Evolutionary conservation across 1,140 invertebrate genomes (phyloP).

Genomic region (Drosophila santomea): DNA sequence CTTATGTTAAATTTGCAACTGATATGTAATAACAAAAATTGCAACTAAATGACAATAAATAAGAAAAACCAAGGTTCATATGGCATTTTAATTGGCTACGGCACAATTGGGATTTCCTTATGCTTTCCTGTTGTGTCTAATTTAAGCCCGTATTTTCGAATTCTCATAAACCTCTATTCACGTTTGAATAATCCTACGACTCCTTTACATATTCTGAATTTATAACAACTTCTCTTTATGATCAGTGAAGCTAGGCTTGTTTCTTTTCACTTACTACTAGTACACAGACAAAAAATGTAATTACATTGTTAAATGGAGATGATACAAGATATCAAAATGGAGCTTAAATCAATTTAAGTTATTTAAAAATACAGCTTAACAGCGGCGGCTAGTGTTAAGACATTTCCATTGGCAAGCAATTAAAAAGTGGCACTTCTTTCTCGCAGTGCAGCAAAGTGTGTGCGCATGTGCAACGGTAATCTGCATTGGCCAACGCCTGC

Average conservation of each 20-base stretch:
- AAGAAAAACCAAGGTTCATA: constrained; percentile 5
- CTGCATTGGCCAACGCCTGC: constrained; percentile 33
- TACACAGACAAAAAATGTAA: background rate
- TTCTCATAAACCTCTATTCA: too few species aligned
- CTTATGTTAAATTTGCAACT: constrained; percentile 34
- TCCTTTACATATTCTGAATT: background rate
- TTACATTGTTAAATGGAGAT: background rate
- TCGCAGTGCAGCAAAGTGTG: background rate
- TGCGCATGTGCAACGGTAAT: constrained; percentile 43
- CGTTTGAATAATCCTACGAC: background rate
- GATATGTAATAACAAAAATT: constrained; percentile 24
- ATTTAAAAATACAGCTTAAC: too few species aligned
- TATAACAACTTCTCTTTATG: constrained; percentile 13
- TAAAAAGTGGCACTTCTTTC: background rate
- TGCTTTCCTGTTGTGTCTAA: too few species aligned
- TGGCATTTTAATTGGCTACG: constrained; percentile 5
- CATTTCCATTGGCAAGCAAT: too few species aligned
- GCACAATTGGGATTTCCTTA: background rate
- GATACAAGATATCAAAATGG: too few species aligned
- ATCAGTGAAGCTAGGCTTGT: constrained; percentile 24
- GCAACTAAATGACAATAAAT: constrained; percentile 47
- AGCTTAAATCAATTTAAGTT: too few species aligned
- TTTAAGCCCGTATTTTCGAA: too few species aligned
- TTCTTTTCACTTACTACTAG: background rate
- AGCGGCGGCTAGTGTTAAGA: too few species aligned